phyloP scores from a whole-genome alignment of 2,113 vertebrate genomes.

The Patagioenas fasciata region DNA sequence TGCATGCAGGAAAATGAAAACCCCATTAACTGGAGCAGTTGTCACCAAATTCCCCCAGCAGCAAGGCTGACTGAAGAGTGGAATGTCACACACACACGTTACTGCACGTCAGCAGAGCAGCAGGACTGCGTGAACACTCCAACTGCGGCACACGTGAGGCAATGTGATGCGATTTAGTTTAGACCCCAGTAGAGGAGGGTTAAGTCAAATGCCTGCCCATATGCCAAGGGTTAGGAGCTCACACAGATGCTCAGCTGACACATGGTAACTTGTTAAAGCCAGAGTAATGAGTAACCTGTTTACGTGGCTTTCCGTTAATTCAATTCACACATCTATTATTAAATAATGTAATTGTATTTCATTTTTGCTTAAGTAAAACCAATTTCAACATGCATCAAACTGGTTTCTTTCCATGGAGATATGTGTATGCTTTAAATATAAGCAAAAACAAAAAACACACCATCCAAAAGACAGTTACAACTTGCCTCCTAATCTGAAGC shows the following conservation, averaged over 20 bases:
- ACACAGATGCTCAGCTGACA: background rate
- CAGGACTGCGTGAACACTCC: background rate
- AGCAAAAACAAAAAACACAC: background rate
- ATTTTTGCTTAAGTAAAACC: background rate
- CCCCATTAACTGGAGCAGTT: background rate
- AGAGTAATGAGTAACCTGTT: background rate
- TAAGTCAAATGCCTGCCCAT: background rate
- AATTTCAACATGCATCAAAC: background rate
- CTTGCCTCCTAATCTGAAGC: background rate
- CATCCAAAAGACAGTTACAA: background rate
- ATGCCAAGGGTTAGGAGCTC: background rate
- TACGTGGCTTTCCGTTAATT: background rate
- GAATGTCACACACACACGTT: fast-evolving
- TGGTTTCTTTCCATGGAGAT: background rate
- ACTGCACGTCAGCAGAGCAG: background rate
- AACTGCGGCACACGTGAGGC: fast-evolving
- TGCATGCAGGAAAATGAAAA: background rate
- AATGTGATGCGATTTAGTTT: fast-evolving
- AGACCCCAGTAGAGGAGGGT: background rate
- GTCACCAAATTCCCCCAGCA: background rate
- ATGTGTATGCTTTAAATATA: fast-evolving
- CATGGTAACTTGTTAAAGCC: background rate
- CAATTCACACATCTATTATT: background rate
- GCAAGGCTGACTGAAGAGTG: background rate
- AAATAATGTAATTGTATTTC: constrained; percentile 20